phyloP scores from a whole-genome alignment of 2,888 invertebrate species.

The Nomada goodeniana region DNA sequence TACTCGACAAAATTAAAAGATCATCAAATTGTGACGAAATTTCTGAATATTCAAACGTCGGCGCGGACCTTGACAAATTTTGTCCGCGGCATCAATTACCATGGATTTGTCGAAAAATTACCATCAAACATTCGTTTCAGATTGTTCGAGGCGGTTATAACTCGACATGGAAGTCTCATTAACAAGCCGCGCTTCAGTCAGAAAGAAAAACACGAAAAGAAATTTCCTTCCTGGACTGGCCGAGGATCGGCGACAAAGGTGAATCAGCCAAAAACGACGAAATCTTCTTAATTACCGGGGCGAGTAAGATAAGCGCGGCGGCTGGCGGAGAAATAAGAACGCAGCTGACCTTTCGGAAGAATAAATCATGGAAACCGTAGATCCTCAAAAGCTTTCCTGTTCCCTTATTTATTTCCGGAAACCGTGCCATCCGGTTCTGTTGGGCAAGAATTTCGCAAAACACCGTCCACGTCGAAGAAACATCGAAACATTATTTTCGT shows the following conservation, averaged over 20 bases:
- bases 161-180: slow-evolving; percentile 4
- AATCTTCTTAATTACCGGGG: slow-evolving; percentile 50
- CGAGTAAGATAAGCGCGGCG: slow-evolving; percentile 30
- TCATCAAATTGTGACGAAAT: too few species aligned
- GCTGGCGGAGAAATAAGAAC: slow-evolving; percentile 6
- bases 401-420: too few species aligned
- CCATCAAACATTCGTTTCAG: too few species aligned
- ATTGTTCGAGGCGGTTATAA: not conserved
- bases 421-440: not conserved
- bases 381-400: too few species aligned
- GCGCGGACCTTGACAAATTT: not conserved
- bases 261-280: slow-evolving; percentile 40
- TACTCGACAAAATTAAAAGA: too few species aligned
- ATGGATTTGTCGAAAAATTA: too few species aligned
- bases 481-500: not conserved
- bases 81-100: too few species aligned
- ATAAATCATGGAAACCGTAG: slow-evolving; percentile 5
- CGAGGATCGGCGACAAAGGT: not conserved
- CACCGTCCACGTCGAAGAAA: not conserved
- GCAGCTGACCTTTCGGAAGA: not conserved
- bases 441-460: not conserved
- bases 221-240: not conserved
- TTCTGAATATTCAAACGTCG: not conserved
- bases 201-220: not conserved
- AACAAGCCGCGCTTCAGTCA: not conserved